phyloP scores from a whole-genome alignment of 1,140 invertebrate species.

The Saccostrea cuccullata region DNA sequence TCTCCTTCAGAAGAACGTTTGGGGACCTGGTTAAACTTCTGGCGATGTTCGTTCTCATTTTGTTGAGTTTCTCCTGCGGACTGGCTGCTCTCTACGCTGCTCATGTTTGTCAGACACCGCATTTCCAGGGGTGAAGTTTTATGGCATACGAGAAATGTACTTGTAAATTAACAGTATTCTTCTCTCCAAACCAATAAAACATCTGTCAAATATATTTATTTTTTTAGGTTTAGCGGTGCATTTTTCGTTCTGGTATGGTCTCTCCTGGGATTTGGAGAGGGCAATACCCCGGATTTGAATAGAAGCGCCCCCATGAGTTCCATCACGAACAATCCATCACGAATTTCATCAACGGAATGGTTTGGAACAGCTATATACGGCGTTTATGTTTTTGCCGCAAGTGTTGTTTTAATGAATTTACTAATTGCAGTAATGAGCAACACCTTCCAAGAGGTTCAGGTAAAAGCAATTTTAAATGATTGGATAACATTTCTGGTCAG shows the following conservation, averaged over 20 bases:
- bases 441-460: conserved; percentile 98
- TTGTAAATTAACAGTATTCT: not conserved
- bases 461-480: conserved; percentile 2
- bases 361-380: conserved; percentile 86
- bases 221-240: not conserved
- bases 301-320: conserved; percentile 54
- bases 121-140: conserved; percentile 57
- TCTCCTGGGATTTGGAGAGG: conserved; percentile 64
- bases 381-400: conserved; percentile 96
- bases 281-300: conserved; percentile 55
- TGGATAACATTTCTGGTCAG: too few relatives aligned
- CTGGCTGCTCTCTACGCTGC: conserved; percentile 66
- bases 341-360: conserved; percentile 41
- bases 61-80: conserved; percentile 69
- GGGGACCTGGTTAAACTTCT: conserved; percentile 64
- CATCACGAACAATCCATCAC: conserved; percentile 61
- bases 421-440: conserved; percentile 99
- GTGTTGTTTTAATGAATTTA: conserved; percentile 97
- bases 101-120: conserved; percentile 59
- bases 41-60: conserved; percentile 67
- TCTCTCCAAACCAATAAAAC: not conserved
- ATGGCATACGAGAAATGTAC: not conserved
- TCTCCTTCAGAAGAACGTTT: conserved; percentile 66
- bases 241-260: conserved; percentile 64
- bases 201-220: not conserved